Base-by-base conservation (phyloP, 1,140 invertebrate species). In the Stenopsyche tienmushanensis region DNA sequence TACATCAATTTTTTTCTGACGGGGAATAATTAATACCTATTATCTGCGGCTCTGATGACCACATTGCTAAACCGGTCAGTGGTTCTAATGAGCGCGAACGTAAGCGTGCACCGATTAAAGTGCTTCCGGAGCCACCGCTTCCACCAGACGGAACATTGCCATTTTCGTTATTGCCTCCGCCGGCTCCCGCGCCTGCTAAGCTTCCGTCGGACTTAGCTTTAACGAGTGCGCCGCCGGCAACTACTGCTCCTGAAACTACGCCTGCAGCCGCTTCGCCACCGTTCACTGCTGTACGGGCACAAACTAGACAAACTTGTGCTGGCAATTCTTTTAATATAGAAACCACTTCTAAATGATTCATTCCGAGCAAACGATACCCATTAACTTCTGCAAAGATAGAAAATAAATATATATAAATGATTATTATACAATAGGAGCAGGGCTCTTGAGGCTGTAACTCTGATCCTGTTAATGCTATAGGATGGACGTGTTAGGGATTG, bases 21-120 rank as follows among this genome's bases (percentile, higher is more conserved):
- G n/a, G n/a, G n/a, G n/a, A n/a, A n/a, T n/a, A n/a, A 45, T 5
- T 9, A n/a, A 57, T 63, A 78, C 79, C 79, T 53, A 99, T 97
- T 68, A 97, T 90, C 76, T 98, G 94, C 54, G 96, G 92, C 74
- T 99, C 93, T 49, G 90, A 93, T 69, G 92, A 93, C 97, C 97
- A 99, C 92, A 99, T 98, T 10, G 97, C 97, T 65, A 99, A 82
- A n/a, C 96, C 96, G 13, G 94, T 97, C 41, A 99, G 82, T 5
- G 96, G 96, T 83, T 99, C 97, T 62, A 99, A 80, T 15, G 95
- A 98, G 64, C 97, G 86, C 10, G 90, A 92, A 9, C 76, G 77
- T 62, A 90, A 82, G 73, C 86, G 86, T 52, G 86, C 76, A 13
- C 72, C 77, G 3, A 74, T 73, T 10, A 74, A 57, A 50, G 53